Conservation (phyloP, 2,888 invertebrate genomes). For the Caenorhabditis wallacei region DNA sequence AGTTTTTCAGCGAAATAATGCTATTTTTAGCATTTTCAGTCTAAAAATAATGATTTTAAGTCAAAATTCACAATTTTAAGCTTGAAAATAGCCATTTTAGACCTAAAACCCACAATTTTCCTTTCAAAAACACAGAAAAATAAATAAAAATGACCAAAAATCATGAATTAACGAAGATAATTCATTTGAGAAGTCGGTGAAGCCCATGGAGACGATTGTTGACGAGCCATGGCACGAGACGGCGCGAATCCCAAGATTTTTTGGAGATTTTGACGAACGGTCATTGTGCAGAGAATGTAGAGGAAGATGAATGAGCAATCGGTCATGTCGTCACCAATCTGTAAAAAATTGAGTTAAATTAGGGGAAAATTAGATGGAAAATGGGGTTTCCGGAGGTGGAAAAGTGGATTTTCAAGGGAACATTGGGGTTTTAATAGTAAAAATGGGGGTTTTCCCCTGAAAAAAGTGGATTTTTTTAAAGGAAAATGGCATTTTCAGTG, state of each 20-base stretch:
- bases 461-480: too few species aligned
- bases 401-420: too few species aligned
- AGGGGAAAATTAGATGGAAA: neutral
- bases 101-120: too few species aligned
- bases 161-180: slow-evolving; percentile 61
- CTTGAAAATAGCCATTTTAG: too few species aligned
- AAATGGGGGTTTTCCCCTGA: too few species aligned
- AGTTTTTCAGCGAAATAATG: too few species aligned
- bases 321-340: slow-evolving; percentile 94
- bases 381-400: neutral
- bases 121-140: neutral
- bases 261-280: slow-evolving; percentile 98
- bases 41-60: too few species aligned
- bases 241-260: slow-evolving; percentile 93
- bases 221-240: slow-evolving; percentile 96
- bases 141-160: neutral
- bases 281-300: slow-evolving; percentile 99
- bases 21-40: too few species aligned
- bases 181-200: slow-evolving; percentile 59
- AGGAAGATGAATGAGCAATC: slow-evolving; percentile 99
- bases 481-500: too few species aligned
- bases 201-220: slow-evolving; percentile 84
- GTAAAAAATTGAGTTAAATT: slow-evolving; percentile 10
- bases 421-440: too few species aligned
- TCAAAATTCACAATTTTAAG: too few species aligned